A percentile compares a stretch with the other conserved stretches of the same genome.
phyloP scores from a whole-genome alignment of 2,113 vertebrate species.

The Lamprotornis superbus region DNA sequence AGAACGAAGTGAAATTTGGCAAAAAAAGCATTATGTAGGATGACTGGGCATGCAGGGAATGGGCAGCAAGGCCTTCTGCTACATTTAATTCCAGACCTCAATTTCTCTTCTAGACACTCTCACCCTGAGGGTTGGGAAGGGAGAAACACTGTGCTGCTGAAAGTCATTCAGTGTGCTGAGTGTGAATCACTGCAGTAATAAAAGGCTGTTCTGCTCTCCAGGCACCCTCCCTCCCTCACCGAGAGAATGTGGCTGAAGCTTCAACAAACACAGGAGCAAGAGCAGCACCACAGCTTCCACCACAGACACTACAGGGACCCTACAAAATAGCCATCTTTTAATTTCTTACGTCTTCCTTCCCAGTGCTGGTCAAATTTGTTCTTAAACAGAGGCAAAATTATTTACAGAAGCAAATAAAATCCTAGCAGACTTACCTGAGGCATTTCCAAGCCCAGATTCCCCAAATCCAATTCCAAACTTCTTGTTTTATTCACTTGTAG shows the following conservation, averaged over 20 bases:
- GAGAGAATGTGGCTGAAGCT: background rate
- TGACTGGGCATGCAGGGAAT: background rate
- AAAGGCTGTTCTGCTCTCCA: slow-evolving; percentile 44
- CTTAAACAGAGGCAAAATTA: background rate
- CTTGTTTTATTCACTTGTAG: slow-evolving; percentile 80
- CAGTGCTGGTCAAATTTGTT: background rate
- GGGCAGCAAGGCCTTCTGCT: slow-evolving; percentile 16
- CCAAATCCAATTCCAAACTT: slow-evolving; percentile 83
- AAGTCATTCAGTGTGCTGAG: slow-evolving; percentile 25
- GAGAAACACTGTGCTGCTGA: slow-evolving; percentile 25
- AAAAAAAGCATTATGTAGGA: background rate
- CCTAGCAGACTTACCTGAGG: slow-evolving; percentile 87
- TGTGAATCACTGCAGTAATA: slow-evolving; percentile 54
- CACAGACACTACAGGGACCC: background rate
- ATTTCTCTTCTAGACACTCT: slow-evolving; percentile 26
- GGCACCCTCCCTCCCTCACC: slow-evolving; percentile 18
- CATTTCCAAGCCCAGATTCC: slow-evolving; percentile 92
- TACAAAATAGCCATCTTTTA: background rate
- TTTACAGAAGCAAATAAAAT: background rate
- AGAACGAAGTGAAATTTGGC: background rate
- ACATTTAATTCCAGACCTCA: slow-evolving; percentile 19
- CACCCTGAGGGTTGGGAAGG: background rate
- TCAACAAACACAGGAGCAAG: background rate
- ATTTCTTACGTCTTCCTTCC: background rate
- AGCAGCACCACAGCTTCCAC: background rate